Conservation (phyloP, 1,140 invertebrate genomes). For the Heliconius melpomene region DNA sequence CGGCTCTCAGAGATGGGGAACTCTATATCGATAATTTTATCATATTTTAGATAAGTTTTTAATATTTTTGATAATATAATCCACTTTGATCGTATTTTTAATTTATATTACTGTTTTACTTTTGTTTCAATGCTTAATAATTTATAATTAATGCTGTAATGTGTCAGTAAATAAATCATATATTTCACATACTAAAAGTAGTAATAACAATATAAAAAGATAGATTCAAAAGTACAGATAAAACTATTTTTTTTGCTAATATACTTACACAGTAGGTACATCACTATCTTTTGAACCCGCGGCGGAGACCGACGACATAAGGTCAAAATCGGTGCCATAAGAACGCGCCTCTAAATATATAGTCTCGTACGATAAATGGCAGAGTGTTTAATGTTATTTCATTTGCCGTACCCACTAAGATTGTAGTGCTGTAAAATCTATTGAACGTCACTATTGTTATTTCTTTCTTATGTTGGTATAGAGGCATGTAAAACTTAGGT, state of each 20-base stretch:
- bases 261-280: constrained; percentile 22
- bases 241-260: not conserved
- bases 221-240: not conserved
- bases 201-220: too few relatives aligned
- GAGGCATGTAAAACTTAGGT: not conserved
- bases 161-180: too few relatives aligned
- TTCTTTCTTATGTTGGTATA: not conserved
- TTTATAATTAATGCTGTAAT: too few relatives aligned
- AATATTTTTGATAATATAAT: not conserved
- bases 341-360: constrained; percentile 69
- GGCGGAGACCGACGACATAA: constrained; percentile 71
- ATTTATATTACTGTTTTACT: too few relatives aligned
- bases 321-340: constrained; percentile 73
- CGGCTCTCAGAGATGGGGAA: constrained; percentile 50
- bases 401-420: constrained; percentile 52
- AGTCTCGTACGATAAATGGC: constrained; percentile 69
- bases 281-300: constrained; percentile 59
- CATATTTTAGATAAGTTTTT: not conserved
- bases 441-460: constrained; percentile 31
- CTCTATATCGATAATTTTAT: constrained; percentile 6
- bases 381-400: constrained; percentile 71
- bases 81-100: not conserved
- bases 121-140: too few relatives aligned
- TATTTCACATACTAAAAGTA: too few relatives aligned
- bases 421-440: constrained; percentile 35